These are phyloP conservation scores for Agrochola macilenta DNA, from an alignment of 2,888 invertebrate genomes.

Conservation along the genomic window DNA sequence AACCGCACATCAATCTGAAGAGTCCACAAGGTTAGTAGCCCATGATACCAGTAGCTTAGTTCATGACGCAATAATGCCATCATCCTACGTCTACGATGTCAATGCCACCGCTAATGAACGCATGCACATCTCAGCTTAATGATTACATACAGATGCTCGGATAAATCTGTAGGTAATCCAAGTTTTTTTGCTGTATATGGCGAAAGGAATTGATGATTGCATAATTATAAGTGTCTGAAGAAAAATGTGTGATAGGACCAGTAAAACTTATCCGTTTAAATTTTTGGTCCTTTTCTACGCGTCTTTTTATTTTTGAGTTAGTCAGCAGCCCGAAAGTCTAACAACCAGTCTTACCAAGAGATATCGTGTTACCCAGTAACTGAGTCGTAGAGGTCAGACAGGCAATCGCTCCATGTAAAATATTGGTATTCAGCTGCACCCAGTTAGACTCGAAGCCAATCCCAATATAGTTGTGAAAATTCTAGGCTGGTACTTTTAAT, in stretches of 20 bases:
- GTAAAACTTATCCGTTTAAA: too few species aligned
- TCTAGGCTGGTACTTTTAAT: neutral
- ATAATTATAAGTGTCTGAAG: neutral
- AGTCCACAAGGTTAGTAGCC: slow-evolving; percentile 47
- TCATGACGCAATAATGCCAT: slow-evolving; percentile 69
- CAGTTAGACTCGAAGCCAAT: neutral
- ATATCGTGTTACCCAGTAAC: neutral
- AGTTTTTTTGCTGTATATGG: neutral
- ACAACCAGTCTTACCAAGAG: neutral
- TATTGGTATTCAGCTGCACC: neutral
- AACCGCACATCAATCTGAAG: slow-evolving; percentile 23
- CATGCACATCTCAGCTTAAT: slow-evolving; percentile 52
- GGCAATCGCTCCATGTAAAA: too few species aligned
- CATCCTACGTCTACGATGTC: slow-evolving; percentile 68
- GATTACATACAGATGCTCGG: slow-evolving; percentile 30
- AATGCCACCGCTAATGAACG: slow-evolving; percentile 66
- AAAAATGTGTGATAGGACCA: neutral
- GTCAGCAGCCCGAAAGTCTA: neutral
- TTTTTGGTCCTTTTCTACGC: slow-evolving; percentile 13
- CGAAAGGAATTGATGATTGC: neutral
- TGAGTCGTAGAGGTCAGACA: neutral
- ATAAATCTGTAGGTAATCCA: slow-evolving; percentile 21
- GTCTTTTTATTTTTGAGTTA: neutral
- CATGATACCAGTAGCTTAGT: slow-evolving; percentile 40
- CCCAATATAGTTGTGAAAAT: neutral